phyloP scores from a whole-genome alignment of 2,797 vertebrate species.

The Myotis pilosus region DNA sequence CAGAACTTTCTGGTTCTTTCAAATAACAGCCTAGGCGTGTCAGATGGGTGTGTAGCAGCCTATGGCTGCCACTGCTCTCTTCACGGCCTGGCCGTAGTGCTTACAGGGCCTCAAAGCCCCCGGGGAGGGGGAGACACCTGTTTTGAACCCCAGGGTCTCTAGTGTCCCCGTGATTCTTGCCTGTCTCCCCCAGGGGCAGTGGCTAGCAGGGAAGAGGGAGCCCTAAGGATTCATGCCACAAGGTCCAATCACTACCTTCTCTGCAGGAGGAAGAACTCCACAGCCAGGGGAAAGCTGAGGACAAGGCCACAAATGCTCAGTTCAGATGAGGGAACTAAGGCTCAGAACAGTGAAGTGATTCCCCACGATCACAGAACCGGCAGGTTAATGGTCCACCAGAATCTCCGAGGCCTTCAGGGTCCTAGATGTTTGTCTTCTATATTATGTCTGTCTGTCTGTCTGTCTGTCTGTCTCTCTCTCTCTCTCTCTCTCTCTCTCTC shows the following conservation, averaged over 20 bases:
- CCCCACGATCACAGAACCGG: neutral
- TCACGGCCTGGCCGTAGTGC: neutral
- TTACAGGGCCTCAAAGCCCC: no score
- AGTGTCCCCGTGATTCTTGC: neutral
- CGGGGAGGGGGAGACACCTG: fast-evolving
- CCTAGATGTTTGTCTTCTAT: neutral
- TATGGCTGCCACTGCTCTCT: neutral
- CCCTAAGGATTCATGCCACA: neutral
- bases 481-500: neutral
- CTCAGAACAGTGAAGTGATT: neutral
- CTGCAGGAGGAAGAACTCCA: neutral
- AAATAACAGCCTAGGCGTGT: neutral
- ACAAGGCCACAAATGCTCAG: neutral
- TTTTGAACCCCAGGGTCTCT: neutral
- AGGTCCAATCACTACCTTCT: neutral
- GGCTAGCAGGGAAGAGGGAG: neutral
- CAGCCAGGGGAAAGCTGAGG: neutral
- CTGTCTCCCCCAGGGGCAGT: neutral
- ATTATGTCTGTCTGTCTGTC: no score
- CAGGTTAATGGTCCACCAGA: neutral
- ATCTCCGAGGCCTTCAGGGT: neutral
- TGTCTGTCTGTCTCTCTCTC: neutral
- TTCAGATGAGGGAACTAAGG: neutral
- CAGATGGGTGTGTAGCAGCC: neutral
- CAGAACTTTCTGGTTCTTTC: constrained; percentile 68